Conservation (phyloP, 2,888 invertebrate genomes). For the Ectemnius continuus region DNA sequence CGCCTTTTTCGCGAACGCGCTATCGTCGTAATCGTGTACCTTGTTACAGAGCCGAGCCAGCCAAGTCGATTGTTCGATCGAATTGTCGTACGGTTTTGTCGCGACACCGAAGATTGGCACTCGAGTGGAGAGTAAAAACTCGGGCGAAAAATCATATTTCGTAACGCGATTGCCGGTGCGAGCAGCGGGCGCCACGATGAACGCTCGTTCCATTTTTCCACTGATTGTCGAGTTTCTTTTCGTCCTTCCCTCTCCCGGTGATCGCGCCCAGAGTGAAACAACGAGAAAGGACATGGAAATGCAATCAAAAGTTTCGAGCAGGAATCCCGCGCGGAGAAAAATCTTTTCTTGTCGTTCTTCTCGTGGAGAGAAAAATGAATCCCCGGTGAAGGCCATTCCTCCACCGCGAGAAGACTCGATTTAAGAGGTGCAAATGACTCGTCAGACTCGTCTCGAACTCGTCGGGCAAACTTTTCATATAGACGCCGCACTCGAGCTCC, state of each 20-base stretch:
- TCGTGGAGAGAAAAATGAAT: neutral
- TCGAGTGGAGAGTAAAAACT: constrained; percentile 11
- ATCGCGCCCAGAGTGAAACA: constrained; percentile 23
- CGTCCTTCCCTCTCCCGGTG: constrained; percentile 31
- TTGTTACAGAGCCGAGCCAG: neutral
- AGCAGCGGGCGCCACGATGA: constrained; percentile 23
- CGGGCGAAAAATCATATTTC: constrained; percentile 66
- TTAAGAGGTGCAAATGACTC: constrained; percentile 47
- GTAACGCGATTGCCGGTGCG: constrained; percentile 65
- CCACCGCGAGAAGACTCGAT: constrained; percentile 38
- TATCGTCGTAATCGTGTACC: too few relatives aligned
- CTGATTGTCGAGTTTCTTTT: constrained; percentile 42
- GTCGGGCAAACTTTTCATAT: too few relatives aligned
- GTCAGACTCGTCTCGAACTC: constrained; percentile 1
- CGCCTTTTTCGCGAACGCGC: neutral
- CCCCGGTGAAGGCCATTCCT: constrained; percentile 32
- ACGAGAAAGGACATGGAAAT: constrained; percentile 74
- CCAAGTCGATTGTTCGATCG: constrained; percentile 1
- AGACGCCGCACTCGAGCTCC: neutral
- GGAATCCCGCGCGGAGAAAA: neutral
- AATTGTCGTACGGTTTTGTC: neutral
- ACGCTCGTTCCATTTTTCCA: too few relatives aligned
- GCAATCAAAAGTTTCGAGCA: constrained; percentile 72
- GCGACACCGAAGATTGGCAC: neutral
- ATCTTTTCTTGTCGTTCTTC: constrained; percentile 3